These are phyloP conservation scores for Mus pahari DNA, from an alignment of 2,113 vertebrate species.

Conservation along the genomic window DNA sequence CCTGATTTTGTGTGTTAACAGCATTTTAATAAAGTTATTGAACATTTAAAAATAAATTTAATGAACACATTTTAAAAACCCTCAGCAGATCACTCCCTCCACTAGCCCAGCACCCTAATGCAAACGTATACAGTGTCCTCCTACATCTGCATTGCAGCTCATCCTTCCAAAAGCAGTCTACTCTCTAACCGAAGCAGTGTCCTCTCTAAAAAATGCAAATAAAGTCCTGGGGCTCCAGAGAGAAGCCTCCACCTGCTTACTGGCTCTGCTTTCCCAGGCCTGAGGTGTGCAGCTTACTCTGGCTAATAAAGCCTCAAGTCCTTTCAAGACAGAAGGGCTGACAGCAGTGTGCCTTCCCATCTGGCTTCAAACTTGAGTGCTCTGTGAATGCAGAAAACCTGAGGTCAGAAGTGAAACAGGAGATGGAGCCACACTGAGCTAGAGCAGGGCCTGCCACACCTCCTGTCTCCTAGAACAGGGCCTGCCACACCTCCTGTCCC, in stretches of 20 bases:
- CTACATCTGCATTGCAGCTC: background rate
- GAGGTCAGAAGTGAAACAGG: background rate
- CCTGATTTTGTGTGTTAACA: background rate
- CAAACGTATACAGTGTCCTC: background rate
- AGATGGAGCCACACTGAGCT: background rate
- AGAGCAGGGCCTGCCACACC: background rate
- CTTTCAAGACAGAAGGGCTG: background rate
- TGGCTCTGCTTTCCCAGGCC: background rate
- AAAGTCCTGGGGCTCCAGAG: background rate
- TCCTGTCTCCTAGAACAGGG: no score
- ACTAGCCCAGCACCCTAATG: background rate
- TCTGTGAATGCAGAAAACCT: background rate
- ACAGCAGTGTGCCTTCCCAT: background rate
- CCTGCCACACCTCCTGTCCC: no score
- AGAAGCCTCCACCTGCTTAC: background rate
- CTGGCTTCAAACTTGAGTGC: background rate
- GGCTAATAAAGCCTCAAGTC: background rate
- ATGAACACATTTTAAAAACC: background rate
- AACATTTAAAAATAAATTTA: background rate
- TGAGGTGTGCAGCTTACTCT: background rate
- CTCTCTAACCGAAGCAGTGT: background rate
- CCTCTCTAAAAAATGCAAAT: no score
- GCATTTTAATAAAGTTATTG: conserved; percentile 14
- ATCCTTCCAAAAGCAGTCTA: background rate
- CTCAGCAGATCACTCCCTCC: background rate